phyloP scores from a whole-genome alignment of 2,113 vertebrate genomes.

The Otolemur garnettii region DNA sequence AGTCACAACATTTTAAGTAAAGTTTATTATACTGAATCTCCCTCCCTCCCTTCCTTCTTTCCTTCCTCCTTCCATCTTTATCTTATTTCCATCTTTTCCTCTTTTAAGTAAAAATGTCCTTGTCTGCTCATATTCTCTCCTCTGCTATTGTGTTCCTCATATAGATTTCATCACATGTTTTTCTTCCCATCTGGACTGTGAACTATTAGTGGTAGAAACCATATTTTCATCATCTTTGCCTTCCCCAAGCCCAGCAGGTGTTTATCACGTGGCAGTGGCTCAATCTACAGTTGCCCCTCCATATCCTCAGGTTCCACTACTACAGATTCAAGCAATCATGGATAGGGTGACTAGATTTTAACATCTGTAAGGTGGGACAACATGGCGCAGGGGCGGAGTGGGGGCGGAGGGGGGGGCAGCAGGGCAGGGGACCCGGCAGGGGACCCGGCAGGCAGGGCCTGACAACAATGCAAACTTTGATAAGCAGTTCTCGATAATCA shows the following conservation, averaged over 20 bases:
- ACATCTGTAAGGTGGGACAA: no score
- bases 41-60: background rate
- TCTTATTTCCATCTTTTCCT: background rate
- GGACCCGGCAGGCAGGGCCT: no score
- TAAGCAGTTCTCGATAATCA: no score
- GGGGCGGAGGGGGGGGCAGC: no score
- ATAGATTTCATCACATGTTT: background rate
- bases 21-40: background rate
- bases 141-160: background rate
- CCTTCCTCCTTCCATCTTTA: background rate
- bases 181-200: background rate
- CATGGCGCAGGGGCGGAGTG: no score
- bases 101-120: background rate
- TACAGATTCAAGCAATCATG: background rate
- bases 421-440: no score
- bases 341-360: background rate
- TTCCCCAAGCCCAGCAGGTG: background rate
- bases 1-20: slow-evolving; percentile 11
- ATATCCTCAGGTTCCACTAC: background rate
- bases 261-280: background rate
- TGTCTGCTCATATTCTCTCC: background rate
- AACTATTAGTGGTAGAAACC: background rate
- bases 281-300: background rate
- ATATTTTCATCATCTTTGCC: background rate
- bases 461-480: no score